These are phyloP conservation scores for Hypolimnas misippus DNA, from an alignment of 2,888 invertebrate genomes.

Conservation along the genomic window DNA sequence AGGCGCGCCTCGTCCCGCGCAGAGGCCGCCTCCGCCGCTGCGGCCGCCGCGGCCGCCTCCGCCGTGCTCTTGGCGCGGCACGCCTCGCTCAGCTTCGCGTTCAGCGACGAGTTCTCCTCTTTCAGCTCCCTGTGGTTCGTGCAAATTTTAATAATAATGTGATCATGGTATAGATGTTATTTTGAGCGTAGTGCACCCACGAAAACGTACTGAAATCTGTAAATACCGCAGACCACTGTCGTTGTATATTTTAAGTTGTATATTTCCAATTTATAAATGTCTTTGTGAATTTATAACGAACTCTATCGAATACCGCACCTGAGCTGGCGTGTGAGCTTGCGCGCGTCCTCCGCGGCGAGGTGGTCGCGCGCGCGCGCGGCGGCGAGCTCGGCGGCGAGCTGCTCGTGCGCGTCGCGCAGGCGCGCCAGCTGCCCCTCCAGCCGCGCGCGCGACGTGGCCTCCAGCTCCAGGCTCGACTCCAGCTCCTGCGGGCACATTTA, in stretches of 20 bases:
- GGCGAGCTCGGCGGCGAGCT: constrained; percentile 86
- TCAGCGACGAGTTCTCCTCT: constrained; percentile 89
- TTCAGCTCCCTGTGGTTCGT: constrained; percentile 85
- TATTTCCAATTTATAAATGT: too few species aligned
- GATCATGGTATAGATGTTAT: not conserved
- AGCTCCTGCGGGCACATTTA: constrained; percentile 83
- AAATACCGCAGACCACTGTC: too few species aligned
- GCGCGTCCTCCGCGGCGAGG: constrained; percentile 89
- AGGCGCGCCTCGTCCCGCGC: constrained; percentile 92
- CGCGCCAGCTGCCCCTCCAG: constrained; percentile 89
- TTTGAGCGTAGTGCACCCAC: too few species aligned
- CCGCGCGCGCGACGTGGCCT: constrained; percentile 93
- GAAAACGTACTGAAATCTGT: too few species aligned
- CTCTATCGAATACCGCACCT: constrained; percentile 50
- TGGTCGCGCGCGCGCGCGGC: constrained; percentile 89
- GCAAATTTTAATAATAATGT: not conserved
- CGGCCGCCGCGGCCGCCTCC: constrained; percentile 88
- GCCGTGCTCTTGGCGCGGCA: constrained; percentile 89
- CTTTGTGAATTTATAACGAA: too few species aligned
- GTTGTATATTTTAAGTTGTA: too few species aligned
- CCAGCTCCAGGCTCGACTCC: constrained; percentile 95
- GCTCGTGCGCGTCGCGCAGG: constrained; percentile 72
- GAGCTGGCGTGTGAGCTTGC: constrained; percentile 82
- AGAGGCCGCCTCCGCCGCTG: constrained; percentile 88
- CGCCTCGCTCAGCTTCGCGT: constrained; percentile 90